phyloP scores from a whole-genome alignment of 2,888 invertebrate genomes.

The Conistra vaccinii region DNA sequence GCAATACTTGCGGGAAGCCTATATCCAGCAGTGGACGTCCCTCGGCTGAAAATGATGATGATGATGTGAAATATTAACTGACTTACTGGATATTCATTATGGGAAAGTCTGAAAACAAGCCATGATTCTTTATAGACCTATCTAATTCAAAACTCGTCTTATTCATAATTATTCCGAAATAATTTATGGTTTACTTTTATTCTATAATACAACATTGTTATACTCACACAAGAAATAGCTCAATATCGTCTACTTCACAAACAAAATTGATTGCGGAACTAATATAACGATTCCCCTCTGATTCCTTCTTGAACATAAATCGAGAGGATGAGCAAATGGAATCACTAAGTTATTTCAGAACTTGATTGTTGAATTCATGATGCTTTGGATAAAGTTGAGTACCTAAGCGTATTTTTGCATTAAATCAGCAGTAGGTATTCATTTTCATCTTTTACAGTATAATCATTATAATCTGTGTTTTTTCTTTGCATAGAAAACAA shows the following conservation, averaged over 20 bases:
- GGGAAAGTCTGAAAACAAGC: background rate
- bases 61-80: background rate
- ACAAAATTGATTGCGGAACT: no score
- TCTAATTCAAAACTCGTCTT: background rate
- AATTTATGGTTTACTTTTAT: no score
- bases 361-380: conserved; percentile 9
- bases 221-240: no score
- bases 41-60: background rate
- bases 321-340: conserved; percentile 17
- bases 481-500: background rate
- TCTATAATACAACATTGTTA: no score
- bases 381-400: background rate
- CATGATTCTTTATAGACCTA: background rate
- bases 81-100: background rate
- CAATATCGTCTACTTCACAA: no score
- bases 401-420: background rate
- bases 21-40: background rate
- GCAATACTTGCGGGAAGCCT: background rate
- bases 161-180: no score
- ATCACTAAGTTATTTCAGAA: conserved; percentile 12
- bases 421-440: background rate
- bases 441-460: background rate
- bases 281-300: conserved; percentile 19
- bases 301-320: conserved; percentile 33
- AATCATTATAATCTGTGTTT: background rate